phyloP scores from a whole-genome alignment of 2,888 invertebrate species.

The Megastigmus dorsalis region DNA sequence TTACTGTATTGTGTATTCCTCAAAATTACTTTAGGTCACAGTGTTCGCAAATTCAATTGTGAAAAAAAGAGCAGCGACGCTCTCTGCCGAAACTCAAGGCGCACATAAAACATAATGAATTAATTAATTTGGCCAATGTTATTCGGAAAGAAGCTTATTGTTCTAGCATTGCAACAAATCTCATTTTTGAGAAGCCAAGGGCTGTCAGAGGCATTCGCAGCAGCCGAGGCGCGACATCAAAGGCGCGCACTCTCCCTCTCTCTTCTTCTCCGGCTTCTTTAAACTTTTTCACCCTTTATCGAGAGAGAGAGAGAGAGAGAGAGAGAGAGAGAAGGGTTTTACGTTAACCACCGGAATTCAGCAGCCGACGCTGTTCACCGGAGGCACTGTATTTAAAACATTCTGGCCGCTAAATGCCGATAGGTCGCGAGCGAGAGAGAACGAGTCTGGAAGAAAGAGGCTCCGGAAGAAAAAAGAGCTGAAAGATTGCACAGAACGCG shows the following conservation, averaged over 20 bases:
- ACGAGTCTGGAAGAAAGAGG: too few relatives aligned
- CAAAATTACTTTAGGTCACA: not conserved
- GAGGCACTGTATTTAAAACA: conserved; percentile 71
- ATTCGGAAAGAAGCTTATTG: conserved; percentile 36
- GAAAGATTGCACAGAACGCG: too few relatives aligned
- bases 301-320: too few relatives aligned
- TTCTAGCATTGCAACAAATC: conserved; percentile 38
- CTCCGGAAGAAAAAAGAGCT: conserved; percentile 4
- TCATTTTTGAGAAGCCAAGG: conserved; percentile 64
- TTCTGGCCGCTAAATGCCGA: conserved; percentile 72
- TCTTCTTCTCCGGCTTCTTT: conserved; percentile 63
- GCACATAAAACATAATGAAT: conserved; percentile 27
- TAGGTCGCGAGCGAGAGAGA: conserved; percentile 58
- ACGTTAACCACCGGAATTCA: conserved; percentile 41
- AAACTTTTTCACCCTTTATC: conserved; percentile 70
- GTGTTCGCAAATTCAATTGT: conserved; percentile 21
- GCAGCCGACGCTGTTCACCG: conserved; percentile 35
- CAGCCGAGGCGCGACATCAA: conserved; percentile 66
- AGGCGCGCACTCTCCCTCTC: conserved; percentile 57
- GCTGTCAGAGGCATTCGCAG: conserved; percentile 57
- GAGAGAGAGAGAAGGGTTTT: too few relatives aligned
- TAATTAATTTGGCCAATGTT: conserved; percentile 37
- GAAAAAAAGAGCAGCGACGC: too few relatives aligned
- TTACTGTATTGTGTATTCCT: not conserved
- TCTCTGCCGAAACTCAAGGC: not conserved